Evolutionary conservation across 2,113 vertebrate species (phyloP).

Genomic region (Leucoraja erinaceus): DNA sequence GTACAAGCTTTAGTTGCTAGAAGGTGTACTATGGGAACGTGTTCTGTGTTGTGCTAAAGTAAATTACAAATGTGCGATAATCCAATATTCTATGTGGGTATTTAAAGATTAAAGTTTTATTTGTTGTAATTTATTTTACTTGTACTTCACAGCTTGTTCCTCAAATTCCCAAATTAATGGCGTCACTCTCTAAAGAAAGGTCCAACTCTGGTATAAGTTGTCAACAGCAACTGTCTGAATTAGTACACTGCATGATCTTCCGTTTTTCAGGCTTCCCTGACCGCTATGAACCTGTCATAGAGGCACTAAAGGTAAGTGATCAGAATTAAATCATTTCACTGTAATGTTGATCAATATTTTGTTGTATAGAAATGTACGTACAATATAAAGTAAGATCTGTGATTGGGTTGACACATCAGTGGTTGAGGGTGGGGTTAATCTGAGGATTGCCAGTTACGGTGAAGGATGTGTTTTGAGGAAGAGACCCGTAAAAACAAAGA

Average conservation of each 20-base stretch:
- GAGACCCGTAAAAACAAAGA: too few species aligned
- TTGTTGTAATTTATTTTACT: not conserved
- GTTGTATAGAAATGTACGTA: not conserved
- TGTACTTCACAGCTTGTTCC: slow-evolving; percentile 57
- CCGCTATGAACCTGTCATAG: slow-evolving; percentile 66
- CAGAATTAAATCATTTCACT: not conserved
- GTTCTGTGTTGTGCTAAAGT: not conserved
- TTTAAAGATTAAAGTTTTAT: not conserved
- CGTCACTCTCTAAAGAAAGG: slow-evolving; percentile 60
- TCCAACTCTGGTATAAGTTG: slow-evolving; percentile 62
- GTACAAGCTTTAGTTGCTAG: not conserved
- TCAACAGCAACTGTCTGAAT: slow-evolving; percentile 62
- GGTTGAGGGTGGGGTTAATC: too few species aligned
- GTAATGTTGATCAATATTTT: not conserved
- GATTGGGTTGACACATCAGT: too few species aligned
- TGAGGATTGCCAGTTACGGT: too few species aligned
- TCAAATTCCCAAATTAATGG: slow-evolving; percentile 64
- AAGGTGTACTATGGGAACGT: not conserved
- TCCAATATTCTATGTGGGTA: not conserved
- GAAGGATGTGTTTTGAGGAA: too few species aligned
- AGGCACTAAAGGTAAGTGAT: slow-evolving; percentile 62
- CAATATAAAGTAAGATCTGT: not conserved
- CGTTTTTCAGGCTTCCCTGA: slow-evolving; percentile 73
- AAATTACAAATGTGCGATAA: not conserved
- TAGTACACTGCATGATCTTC: slow-evolving; percentile 73